These are phyloP conservation scores for Papilio gigon DNA, from an alignment of 2,888 invertebrate species.

Conservation along the genomic window DNA sequence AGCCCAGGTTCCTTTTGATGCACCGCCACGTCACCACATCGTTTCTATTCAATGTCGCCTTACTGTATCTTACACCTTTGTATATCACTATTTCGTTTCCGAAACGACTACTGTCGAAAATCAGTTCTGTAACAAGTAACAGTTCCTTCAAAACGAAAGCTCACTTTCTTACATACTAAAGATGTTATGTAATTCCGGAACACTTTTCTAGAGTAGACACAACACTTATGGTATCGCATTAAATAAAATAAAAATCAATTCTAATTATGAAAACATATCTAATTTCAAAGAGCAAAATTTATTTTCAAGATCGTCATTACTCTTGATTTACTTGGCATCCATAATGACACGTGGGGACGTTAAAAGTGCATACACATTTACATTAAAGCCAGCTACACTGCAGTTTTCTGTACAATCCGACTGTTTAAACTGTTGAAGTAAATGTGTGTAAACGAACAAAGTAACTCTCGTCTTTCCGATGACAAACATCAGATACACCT, in stretches of 20 bases:
- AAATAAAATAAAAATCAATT: no score
- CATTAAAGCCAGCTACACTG: no score
- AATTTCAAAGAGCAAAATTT: not conserved
- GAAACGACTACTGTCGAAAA: conserved; percentile 12
- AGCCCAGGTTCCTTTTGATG: conserved; percentile 49
- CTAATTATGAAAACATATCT: not conserved
- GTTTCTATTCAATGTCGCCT: not conserved
- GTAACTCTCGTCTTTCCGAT: no score
- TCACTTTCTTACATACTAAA: no score
- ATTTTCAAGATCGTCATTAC: not conserved
- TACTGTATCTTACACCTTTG: conserved; percentile 13
- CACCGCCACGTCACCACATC: conserved; percentile 53
- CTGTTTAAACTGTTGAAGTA: no score
- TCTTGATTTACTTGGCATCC: not conserved
- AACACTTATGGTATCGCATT: not conserved
- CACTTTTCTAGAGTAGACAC: not conserved
- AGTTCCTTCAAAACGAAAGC: not conserved
- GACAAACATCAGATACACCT: no score
- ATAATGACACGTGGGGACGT: no score
- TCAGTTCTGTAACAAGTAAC: conserved; percentile 10
- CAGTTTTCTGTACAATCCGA: no score
- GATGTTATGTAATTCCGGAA: no score
- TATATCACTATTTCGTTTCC: conserved; percentile 26
- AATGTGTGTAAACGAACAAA: no score
- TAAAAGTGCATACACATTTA: no score